Evolutionary conservation across 2,888 invertebrate species (phyloP).

Genomic region (Therioaphis trifolii): DNA sequence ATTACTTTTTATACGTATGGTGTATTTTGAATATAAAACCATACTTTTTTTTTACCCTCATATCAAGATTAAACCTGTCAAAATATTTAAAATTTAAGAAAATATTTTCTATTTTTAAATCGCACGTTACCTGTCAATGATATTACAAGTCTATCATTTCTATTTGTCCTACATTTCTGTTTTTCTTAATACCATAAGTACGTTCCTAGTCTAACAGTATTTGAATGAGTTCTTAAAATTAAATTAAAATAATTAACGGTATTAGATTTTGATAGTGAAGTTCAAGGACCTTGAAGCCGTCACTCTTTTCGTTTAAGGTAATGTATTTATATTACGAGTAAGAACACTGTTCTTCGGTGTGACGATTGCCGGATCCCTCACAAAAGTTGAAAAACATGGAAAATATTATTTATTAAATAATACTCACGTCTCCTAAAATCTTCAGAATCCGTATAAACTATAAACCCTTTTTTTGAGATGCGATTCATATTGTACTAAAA

Average conservation of each 20-base stretch:
- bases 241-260: constrained; percentile 46
- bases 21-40: background rate
- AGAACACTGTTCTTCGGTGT: no score
- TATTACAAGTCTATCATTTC: constrained; percentile 12
- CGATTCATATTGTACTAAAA: no score
- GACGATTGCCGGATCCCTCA: no score
- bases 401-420: no score
- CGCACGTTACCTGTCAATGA: constrained; percentile 17
- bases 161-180: constrained; percentile 26
- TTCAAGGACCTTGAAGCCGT: constrained; percentile 29
- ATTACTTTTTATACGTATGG: constrained; percentile 3
- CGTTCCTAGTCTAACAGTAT: constrained; percentile 16
- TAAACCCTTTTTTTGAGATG: no score
- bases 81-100: constrained; percentile 22
- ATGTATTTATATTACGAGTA: background rate
- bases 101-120: background rate
- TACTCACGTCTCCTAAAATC: no score
- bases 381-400: no score
- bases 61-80: constrained; percentile 38
- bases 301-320: constrained; percentile 14
- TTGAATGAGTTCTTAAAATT: constrained; percentile 8
- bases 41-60: background rate
- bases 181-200: background rate
- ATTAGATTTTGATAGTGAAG: constrained; percentile 20
- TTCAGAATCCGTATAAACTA: no score